Evolutionary conservation across 2,888 invertebrate species (phyloP).

Genomic region (Hydrotaea diabolus): DNA sequence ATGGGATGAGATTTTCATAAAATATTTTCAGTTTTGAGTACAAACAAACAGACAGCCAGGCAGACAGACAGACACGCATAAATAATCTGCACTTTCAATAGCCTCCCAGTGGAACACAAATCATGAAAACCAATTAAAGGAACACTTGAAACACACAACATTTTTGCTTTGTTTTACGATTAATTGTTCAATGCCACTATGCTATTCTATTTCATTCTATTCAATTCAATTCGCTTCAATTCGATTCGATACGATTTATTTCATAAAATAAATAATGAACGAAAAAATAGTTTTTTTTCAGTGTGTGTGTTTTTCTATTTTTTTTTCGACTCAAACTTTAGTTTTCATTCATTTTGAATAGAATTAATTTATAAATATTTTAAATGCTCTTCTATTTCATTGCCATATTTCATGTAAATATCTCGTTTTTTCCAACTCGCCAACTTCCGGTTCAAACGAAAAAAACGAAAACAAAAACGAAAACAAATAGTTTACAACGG

Average conservation of each 20-base stretch:
- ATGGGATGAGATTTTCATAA: background rate
- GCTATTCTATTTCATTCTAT: background rate
- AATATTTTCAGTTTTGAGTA: background rate
- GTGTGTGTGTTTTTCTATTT: background rate
- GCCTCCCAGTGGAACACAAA: background rate
- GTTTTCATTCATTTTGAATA: background rate
- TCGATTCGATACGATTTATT: background rate
- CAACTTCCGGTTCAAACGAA: background rate
- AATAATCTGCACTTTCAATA: constrained; percentile 4
- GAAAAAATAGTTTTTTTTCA: background rate
- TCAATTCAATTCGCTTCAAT: background rate
- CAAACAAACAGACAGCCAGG: background rate
- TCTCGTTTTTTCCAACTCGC: background rate
- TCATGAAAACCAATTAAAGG: constrained; percentile 9
- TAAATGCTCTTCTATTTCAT: constrained; percentile 16
- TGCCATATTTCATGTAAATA: constrained; percentile 19
- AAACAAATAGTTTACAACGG: constrained; percentile 78
- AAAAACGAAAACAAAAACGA: constrained; percentile 34
- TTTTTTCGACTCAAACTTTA: background rate
- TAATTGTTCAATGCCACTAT: background rate
- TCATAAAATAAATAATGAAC: background rate
- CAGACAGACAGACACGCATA: constrained; percentile 1
- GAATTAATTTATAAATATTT: background rate
- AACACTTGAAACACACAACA: constrained; percentile 16
- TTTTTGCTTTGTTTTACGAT: constrained; percentile 5